Base-by-base conservation (phyloP, 2,888 invertebrate genomes). In the Tipula vernalis region DNA sequence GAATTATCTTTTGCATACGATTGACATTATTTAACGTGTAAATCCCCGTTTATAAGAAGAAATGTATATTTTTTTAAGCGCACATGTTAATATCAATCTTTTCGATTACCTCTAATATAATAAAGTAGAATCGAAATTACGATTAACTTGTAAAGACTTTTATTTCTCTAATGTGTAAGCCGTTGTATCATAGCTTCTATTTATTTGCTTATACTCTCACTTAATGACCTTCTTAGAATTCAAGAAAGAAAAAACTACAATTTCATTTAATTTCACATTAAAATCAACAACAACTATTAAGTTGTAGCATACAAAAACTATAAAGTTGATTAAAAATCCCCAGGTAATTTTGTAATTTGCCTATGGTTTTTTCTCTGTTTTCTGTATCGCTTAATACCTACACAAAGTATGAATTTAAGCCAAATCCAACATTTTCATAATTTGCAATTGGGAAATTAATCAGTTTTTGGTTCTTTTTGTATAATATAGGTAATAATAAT, bases 301-400 rank as follows among this genome's bases (percentile, higher is more conserved):
- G 12, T n/a, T n/a, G n/a, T 15, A 13, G 51, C n/a, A 15, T 51
- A n/a, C n/a, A 51, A 51, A 51, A 51, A 15, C n/a, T 13, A 51
- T 71, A 71, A 71, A 71, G 71, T 71, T 71, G 71, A 71, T 71
- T 71, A 71, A 71, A 71, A 71, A 71, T 71, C 71, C 71, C 71
- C 71, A 71, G 71, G 71, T 71, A 71, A 28, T 28, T 28, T 28
- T 71, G 28, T 28, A 71, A 28, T 28, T 28, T 28, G 12, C 28
- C 28, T 71, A 28, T 71, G 71, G 71, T 28, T 71, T 57, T 71
- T 71, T 71, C n/a, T n/a, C 12, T 71, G 28, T 12, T 15, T 51
- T 51, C 39, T 51, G 15, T 15, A 51, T 51, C 51, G 44, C 39
- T 39, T 39, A 0, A 6, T 5, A 39, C 3, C 5, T 39, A 39